Conservation (phyloP, 2,888 invertebrate genomes). For the Orthosia cruda region DNA sequence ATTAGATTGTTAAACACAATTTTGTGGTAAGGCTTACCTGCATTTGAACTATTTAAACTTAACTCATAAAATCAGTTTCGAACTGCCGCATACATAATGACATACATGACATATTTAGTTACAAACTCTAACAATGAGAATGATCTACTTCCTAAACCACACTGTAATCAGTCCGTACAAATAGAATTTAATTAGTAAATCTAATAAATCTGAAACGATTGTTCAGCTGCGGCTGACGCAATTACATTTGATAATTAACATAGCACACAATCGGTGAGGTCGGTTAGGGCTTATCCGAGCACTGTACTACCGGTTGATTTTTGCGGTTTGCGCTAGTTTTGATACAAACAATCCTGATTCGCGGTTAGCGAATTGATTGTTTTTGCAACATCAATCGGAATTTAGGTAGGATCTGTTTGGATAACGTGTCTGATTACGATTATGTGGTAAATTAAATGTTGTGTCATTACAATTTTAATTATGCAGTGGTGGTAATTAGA, state of each 20-base stretch:
- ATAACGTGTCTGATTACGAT: constrained; percentile 1
- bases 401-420: constrained; percentile 30
- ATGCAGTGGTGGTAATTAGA: neutral
- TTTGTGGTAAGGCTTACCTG: too few relatives aligned
- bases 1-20: too few relatives aligned
- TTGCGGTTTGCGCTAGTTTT: constrained; percentile 60
- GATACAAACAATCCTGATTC: constrained; percentile 45
- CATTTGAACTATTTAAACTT: neutral
- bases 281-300: constrained; percentile 36
- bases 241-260: constrained; percentile 66
- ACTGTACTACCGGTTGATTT: constrained; percentile 47
- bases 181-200: constrained; percentile 43
- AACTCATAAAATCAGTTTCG: neutral
- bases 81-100: constrained; percentile 3
- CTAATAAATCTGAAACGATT: constrained; percentile 42
- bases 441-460: neutral
- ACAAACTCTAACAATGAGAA: constrained; percentile 1
- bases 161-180: constrained; percentile 20
- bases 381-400: constrained; percentile 28
- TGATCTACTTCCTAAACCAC: constrained; percentile 27
- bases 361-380: constrained; percentile 47
- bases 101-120: constrained; percentile 8
- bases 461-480: too few relatives aligned
- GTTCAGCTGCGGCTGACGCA: constrained; percentile 47
- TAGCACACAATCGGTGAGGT: constrained; percentile 37